phyloP scores from a whole-genome alignment of 2,888 invertebrate genomes.

The Hirtodrosophila histrioides region DNA sequence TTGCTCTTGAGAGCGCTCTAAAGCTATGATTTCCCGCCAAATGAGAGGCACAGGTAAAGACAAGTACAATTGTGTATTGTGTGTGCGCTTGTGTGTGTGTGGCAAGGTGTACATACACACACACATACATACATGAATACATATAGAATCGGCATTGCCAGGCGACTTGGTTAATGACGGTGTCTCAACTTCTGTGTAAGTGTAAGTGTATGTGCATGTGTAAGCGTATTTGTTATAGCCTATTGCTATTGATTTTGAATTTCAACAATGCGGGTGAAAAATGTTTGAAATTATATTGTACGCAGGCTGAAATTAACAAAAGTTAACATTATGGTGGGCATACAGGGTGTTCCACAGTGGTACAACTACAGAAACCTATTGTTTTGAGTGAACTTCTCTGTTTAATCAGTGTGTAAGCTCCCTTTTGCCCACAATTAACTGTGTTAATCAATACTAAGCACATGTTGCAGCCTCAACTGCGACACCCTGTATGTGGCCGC shows the following conservation, averaged over 20 bases:
- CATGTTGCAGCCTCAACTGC: neutral
- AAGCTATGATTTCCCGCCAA: slow-evolving; percentile 76
- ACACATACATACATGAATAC: slow-evolving; percentile 2
- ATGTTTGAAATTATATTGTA: slow-evolving; percentile 75
- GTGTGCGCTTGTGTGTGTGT: slow-evolving; percentile 37
- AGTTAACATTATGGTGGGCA: slow-evolving; percentile 34
- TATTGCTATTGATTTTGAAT: slow-evolving; percentile 64
- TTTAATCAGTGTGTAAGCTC: neutral
- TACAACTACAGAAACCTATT: neutral
- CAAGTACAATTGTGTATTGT: slow-evolving; percentile 51
- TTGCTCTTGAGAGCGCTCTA: slow-evolving; percentile 51
- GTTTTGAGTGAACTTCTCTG: too few species aligned
- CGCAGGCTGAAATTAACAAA: slow-evolving; percentile 62
- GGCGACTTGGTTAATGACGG: slow-evolving; percentile 57
- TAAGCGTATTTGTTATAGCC: slow-evolving; percentile 21
- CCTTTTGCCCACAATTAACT: too few species aligned
- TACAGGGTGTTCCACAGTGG: slow-evolving; percentile 47
- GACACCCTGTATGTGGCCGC: slow-evolving; percentile 44
- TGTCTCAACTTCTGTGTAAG: slow-evolving; percentile 32
- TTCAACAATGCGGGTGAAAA: slow-evolving; percentile 79
- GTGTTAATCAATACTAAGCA: too few species aligned
- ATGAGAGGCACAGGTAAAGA: slow-evolving; percentile 72
- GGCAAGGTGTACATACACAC: slow-evolving; percentile 50
- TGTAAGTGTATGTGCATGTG: slow-evolving; percentile 1
- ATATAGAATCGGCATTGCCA: slow-evolving; percentile 32